Evolutionary conservation across 2,797 vertebrate genomes (phyloP).

Genomic region (Platyrinchus mystaceus): DNA sequence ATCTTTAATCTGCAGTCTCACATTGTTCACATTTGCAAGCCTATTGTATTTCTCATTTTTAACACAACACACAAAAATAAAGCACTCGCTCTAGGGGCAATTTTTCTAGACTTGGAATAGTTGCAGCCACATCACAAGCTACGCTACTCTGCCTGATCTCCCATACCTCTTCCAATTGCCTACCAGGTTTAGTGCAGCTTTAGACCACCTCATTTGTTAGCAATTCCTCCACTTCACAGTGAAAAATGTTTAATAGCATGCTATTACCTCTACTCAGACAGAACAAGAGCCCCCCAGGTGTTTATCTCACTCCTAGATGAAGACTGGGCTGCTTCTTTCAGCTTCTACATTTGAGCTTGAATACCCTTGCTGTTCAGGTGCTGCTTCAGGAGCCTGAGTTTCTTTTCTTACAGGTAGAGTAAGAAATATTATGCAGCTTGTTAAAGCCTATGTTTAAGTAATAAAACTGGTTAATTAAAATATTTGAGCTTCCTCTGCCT

Average conservation of each 20-base stretch:
- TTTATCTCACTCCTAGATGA: not conserved
- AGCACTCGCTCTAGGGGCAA: not conserved
- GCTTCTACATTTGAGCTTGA: not conserved
- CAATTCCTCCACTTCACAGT: not conserved
- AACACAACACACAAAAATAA: not conserved
- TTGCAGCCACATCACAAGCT: not conserved
- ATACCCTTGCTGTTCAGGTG: not conserved
- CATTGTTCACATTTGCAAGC: not conserved
- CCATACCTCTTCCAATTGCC: not conserved
- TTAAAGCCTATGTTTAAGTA: slow-evolving; percentile 8
- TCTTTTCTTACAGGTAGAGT: not conserved
- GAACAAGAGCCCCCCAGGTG: not conserved
- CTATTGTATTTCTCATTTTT: not conserved
- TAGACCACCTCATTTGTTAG: not conserved
- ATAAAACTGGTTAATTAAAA: slow-evolving; percentile 16
- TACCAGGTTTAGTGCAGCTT: not conserved
- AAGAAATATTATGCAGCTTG: not conserved
- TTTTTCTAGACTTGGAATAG: not conserved
- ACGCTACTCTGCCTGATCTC: not conserved
- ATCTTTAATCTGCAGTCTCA: not conserved
- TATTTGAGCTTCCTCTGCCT: slow-evolving; percentile 11
- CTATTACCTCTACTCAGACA: not conserved
- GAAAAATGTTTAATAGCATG: not conserved
- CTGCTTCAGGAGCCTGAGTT: not conserved
- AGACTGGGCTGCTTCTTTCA: not conserved